phyloP scores from a whole-genome alignment of 2,888 invertebrate genomes.

The Rhyacophila evoluta region DNA sequence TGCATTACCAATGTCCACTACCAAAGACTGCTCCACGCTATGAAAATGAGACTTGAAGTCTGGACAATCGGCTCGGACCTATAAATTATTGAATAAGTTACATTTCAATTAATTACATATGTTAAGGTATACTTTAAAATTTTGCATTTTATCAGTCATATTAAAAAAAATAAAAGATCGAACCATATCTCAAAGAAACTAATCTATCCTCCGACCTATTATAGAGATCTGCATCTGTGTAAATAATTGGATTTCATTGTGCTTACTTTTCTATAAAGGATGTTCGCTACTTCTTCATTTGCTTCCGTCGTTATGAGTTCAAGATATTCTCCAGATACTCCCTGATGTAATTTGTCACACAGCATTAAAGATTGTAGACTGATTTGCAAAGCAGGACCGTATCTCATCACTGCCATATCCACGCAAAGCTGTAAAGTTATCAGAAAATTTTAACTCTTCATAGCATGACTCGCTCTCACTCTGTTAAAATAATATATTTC shows the following conservation, averaged over 20 bases:
- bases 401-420: conserved; percentile 82
- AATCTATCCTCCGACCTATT: too few species aligned
- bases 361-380: conserved; percentile 74
- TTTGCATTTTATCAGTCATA: too few species aligned
- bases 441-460: too few species aligned
- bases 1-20: conserved; percentile 75
- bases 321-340: conserved; percentile 79
- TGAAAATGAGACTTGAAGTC: conserved; percentile 86
- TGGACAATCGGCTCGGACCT: conserved; percentile 85
- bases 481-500: too few species aligned
- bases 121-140: too few species aligned
- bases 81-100: too few species aligned
- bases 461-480: too few species aligned
- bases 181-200: too few species aligned
- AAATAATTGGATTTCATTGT: too few species aligned
- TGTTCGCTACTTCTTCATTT: conserved; percentile 75
- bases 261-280: conserved; percentile 81
- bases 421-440: conserved; percentile 65
- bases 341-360: conserved; percentile 82
- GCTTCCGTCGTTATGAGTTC: conserved; percentile 77
- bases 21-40: conserved; percentile 82
- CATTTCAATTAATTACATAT: too few species aligned
- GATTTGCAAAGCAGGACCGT: conserved; percentile 82
- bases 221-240: too few species aligned
- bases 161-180: too few species aligned